These are phyloP conservation scores for Dryas iulia DNA, from an alignment of 1,140 invertebrate genomes.

Conservation along the genomic window DNA sequence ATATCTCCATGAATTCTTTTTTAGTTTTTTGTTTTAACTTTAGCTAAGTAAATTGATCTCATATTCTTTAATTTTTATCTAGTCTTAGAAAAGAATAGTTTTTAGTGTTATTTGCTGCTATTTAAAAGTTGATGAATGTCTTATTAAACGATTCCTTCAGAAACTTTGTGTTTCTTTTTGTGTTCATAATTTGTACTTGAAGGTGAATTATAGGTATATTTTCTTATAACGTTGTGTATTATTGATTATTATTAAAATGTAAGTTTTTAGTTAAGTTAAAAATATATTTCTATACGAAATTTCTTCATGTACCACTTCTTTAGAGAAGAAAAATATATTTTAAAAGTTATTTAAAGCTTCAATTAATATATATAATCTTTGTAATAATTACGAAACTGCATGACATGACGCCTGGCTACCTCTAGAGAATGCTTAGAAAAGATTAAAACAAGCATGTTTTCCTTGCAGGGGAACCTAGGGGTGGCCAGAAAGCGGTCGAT, in stretches of 20 bases:
- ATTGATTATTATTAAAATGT: too few relatives aligned
- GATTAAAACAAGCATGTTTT: constrained; percentile 49
- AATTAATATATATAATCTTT: neutral
- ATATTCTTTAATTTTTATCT: neutral
- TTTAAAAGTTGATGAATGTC: neutral
- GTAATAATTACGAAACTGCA: constrained; percentile 17
- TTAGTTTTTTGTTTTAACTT: too few relatives aligned
- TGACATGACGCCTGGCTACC: constrained; percentile 37
- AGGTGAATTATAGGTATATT: too few relatives aligned
- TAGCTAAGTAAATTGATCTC: neutral
- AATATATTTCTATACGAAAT: too few relatives aligned
- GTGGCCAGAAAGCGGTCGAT: constrained; percentile 35
- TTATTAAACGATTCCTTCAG: neutral
- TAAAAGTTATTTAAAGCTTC: neutral
- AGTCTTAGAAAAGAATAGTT: neutral
- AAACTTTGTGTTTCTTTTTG: too few relatives aligned
- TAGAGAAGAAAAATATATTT: neutral
- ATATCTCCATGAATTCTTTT: too few relatives aligned
- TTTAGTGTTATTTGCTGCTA: neutral
- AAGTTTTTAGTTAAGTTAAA: too few relatives aligned
- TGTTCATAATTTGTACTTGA: too few relatives aligned
- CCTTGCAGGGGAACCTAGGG: constrained; percentile 66
- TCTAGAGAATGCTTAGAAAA: constrained; percentile 31
- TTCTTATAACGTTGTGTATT: too few relatives aligned
- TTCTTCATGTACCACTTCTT: too few relatives aligned